These are phyloP conservation scores for Siphlonurus alternatus DNA, from an alignment of 2,888 invertebrate genomes.

Conservation along the genomic window DNA sequence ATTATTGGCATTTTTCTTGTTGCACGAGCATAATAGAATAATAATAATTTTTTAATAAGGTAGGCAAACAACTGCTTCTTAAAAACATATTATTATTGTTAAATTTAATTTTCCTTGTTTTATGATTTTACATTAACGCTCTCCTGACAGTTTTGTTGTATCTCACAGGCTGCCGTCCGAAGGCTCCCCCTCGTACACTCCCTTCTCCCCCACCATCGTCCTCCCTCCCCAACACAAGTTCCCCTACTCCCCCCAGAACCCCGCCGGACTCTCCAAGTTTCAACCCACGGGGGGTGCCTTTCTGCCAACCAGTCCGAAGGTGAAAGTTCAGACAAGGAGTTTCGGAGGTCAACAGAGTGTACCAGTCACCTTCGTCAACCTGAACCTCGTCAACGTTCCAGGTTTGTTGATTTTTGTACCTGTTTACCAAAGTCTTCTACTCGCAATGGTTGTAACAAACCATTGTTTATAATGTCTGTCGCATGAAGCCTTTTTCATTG, in stretches of 20 bases:
- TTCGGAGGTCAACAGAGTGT: background rate
- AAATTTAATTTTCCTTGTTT: background rate
- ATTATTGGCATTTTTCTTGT: too few species aligned
- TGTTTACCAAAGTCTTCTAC: too few species aligned
- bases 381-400: background rate
- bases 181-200: slow-evolving; percentile 12
- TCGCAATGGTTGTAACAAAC: too few species aligned
- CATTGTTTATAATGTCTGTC: too few species aligned
- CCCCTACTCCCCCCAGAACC: slow-evolving; percentile 57
- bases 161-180: slow-evolving; percentile 28
- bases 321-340: slow-evolving; percentile 12
- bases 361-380: slow-evolving; percentile 5
- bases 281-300: slow-evolving; percentile 82
- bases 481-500: too few species aligned
- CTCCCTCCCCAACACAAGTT: background rate
- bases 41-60: too few species aligned
- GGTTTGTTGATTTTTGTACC: slow-evolving; percentile 5
- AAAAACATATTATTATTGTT: background rate
- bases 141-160: too few species aligned
- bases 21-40: too few species aligned
- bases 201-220: slow-evolving; percentile 10
- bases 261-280: slow-evolving; percentile 70
- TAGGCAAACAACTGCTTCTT: too few species aligned
- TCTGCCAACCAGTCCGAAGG: slow-evolving; percentile 47
- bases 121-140: too few species aligned